A percentile compares a stretch with the other conserved stretches of the same genome.
Evolutionary conservation across 2,797 vertebrate genomes (phyloP).

Genomic region (Halcyon chelicuti): DNA sequence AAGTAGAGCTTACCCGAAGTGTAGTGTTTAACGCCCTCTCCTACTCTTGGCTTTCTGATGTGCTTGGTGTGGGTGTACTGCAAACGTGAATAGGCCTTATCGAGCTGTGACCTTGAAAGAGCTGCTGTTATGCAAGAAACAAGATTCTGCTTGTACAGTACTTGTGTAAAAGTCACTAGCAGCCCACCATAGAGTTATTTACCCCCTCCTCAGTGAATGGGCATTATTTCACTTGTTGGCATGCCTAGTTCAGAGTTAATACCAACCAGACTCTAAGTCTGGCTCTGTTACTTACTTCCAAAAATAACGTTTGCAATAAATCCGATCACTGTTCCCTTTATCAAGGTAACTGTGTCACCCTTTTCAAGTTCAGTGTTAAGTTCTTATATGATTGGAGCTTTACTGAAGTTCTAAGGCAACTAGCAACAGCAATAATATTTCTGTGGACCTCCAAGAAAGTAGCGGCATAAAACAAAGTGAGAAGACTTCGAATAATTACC

Average conservation of each 20-base stretch:
- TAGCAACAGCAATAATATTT: background rate
- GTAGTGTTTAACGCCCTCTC: constrained; percentile 12
- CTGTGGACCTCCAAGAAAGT: background rate
- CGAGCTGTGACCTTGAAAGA: constrained; percentile 34
- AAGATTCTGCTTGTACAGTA: background rate
- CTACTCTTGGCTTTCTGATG: background rate
- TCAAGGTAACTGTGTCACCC: background rate
- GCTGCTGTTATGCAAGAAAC: background rate
- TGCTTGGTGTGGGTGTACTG: constrained; percentile 15
- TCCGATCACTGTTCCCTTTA: background rate
- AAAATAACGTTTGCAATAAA: background rate
- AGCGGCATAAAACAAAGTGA: background rate
- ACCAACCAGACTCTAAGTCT: background rate
- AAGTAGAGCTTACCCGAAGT: background rate
- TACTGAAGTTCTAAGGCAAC: background rate
- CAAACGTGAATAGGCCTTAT: background rate
- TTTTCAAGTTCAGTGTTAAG: background rate
- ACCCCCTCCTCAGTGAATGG: background rate
- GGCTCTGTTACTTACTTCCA: background rate
- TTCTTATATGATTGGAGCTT: background rate
- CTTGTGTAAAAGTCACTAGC: background rate
- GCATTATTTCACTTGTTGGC: background rate
- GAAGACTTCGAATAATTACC: background rate
- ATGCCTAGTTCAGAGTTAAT: background rate
- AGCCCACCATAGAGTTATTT: background rate